Evolutionary conservation across 2,888 invertebrate genomes (phyloP).

Genomic region (Drosophila hamatofila): DNA sequence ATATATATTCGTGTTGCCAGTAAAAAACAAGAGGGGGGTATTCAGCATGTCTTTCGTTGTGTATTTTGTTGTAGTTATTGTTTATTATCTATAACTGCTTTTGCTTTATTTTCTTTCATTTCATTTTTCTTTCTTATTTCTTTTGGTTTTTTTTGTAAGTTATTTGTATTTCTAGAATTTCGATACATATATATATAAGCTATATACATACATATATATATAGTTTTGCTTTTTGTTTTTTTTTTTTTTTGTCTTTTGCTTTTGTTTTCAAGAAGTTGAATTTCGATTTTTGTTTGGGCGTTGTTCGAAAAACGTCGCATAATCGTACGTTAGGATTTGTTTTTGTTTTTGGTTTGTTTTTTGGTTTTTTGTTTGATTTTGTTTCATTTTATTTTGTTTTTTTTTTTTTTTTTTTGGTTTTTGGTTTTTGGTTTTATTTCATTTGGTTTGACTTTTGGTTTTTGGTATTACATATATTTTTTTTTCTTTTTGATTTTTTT

Average conservation of each 20-base stretch:
- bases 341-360: slow-evolving; percentile 12
- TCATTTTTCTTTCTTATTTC: slow-evolving; percentile 13
- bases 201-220: slow-evolving; percentile 39
- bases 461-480: slow-evolving; percentile 35
- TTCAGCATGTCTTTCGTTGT: slow-evolving; percentile 78
- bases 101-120: slow-evolving; percentile 9
- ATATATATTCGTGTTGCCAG: slow-evolving; percentile 35
- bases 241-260: slow-evolving; percentile 51
- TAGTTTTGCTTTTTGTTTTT: slow-evolving; percentile 20
- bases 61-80: slow-evolving; percentile 70
- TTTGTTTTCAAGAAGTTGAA: slow-evolving; percentile 86
- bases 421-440: slow-evolving; percentile 35
- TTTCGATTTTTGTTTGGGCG: slow-evolving; percentile 86
- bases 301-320: slow-evolving; percentile 85
- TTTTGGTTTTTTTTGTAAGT: slow-evolving; percentile 20
- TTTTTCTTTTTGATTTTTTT: slow-evolving; percentile 41
- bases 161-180: slow-evolving; percentile 43
- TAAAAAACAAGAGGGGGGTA: slow-evolving; percentile 78
- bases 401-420: slow-evolving; percentile 27
- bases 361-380: slow-evolving; percentile 31
- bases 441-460: slow-evolving; percentile 33
- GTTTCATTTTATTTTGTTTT: slow-evolving; percentile 12
- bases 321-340: slow-evolving; percentile 70
- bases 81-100: slow-evolving; percentile 65
- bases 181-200: slow-evolving; percentile 41